Conservation (phyloP, 1,140 invertebrate species). For the Triops longicaudatus region DNA sequence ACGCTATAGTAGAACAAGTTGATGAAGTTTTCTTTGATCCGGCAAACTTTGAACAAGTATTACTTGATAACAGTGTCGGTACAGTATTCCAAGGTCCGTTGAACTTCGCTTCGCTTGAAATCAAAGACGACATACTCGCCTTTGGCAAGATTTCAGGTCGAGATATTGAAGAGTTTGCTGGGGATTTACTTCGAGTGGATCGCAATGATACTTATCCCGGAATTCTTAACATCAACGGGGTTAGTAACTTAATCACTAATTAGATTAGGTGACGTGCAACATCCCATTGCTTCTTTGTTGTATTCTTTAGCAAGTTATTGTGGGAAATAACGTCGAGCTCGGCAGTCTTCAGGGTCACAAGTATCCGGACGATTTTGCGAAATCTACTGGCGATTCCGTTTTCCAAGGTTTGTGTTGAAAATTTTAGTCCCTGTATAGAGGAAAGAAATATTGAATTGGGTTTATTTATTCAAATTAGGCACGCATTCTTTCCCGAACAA, state of each 20-base stretch:
- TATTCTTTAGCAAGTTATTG: neutral
- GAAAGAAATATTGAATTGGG: neutral
- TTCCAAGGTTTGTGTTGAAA: neutral
- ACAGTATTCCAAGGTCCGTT: neutral
- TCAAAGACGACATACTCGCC: neutral
- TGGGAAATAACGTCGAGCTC: neutral
- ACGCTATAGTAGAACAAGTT: neutral
- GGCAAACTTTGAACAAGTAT: neutral
- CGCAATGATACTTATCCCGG: neutral
- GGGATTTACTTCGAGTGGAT: neutral
- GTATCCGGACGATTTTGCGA: neutral
- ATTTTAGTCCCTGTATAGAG: neutral
- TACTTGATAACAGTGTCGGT: neutral
- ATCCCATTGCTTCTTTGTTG: neutral
- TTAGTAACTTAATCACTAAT: neutral
- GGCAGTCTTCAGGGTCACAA: neutral
- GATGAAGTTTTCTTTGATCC: neutral
- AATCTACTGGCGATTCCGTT: neutral
- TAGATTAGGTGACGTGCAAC: neutral
- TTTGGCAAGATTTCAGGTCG: neutral
- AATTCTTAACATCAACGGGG: neutral
- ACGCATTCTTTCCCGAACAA: neutral
- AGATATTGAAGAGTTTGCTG: neutral
- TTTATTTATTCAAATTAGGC: neutral
- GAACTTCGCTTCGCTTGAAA: neutral